Evolutionary conservation across 37 sponge, comb jelly and placozoan species (phyloP), one percentile per base, ranked within the genome.

Genomic region (Diacarnus erythraeanus): DNA sequence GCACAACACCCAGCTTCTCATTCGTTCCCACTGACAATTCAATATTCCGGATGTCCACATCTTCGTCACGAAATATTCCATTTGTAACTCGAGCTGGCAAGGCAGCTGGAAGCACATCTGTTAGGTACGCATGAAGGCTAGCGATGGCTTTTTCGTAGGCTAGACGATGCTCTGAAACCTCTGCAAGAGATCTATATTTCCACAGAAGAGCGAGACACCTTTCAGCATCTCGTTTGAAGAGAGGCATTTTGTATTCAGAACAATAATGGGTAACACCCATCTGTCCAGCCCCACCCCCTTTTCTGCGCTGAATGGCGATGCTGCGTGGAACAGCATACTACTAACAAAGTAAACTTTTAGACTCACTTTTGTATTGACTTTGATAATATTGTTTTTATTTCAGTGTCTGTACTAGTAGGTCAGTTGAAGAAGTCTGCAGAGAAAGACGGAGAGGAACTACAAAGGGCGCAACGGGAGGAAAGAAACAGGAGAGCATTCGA

Each of bases 81-180:
- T 76, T 59, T 42, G 17, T 22, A 5, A 21, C 35, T 5, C 56
- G 41, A 2, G 39, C 57, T 8, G 77, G 84, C 42, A 67, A 78
- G 40, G 37, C 76, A 37, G 84, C 78, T 26, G 94, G 94, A 0
- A 85, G 80, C 51, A 94, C 39, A 61, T 89, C 90, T 2, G 68
- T 84, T 1, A 89, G 58, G 67, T 83, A 94, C 8, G 69, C 34
- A 23, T 79, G 81, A 12, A 94, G 77, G 36, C 89, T 83, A 31
- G 86, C 82, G 42, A 94, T 94, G 17, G 90, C 84, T 39, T 70
- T 30, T 23, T 57, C 59, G 38, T 87, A 64, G 23, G 84, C 76
- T 8, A 43, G 36, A 1, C 73, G 57, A 30, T 84, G 43, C 1
- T 66, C 65, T 0, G 60, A 74, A 9, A 39, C 74, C 36, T 80